These are phyloP conservation scores for Ariolimax columbianus DNA, from an alignment of 2,888 invertebrate genomes.

Conservation along the genomic window DNA sequence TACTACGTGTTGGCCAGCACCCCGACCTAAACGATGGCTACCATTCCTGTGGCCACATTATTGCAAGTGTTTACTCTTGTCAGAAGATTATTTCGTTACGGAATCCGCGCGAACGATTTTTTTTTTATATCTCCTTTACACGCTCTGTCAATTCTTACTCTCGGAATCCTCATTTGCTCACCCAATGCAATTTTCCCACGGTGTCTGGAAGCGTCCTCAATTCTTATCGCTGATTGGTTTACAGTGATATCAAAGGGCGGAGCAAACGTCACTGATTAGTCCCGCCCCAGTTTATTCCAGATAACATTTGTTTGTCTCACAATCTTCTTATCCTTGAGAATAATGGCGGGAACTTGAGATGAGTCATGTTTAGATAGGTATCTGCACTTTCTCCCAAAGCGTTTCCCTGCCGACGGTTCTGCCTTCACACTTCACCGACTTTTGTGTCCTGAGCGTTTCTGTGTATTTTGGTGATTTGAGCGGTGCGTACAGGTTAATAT, in stretches of 20 bases:
- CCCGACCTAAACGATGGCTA: not conserved
- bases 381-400: not conserved
- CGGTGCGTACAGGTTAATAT: not conserved
- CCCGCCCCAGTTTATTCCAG: slow-evolving; percentile 18
- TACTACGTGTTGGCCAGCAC: no score
- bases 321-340: slow-evolving; percentile 16
- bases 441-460: not conserved
- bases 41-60: not conserved
- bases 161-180: slow-evolving; percentile 32
- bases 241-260: slow-evolving; percentile 1
- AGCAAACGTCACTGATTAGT: slow-evolving; percentile 22
- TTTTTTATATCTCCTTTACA: not conserved
- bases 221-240: slow-evolving; percentile 5
- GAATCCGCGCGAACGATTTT: not conserved
- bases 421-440: slow-evolving; percentile 17
- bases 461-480: not conserved
- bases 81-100: slow-evolving; percentile 21
- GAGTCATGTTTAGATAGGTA: slow-evolving; percentile 8
- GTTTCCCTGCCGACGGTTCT: not conserved
- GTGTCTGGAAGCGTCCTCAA: not conserved
- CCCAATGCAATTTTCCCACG: slow-evolving; percentile 30
- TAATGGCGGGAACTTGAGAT: slow-evolving; percentile 28
- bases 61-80: slow-evolving; percentile 8
- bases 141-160: slow-evolving; percentile 28
- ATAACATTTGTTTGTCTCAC: slow-evolving; percentile 12